A percentile compares a stretch with the other conserved stretches of the same genome.
These are phyloP conservation scores for Alca torda DNA, from an alignment of 2,797 vertebrate species.

Conservation along the genomic window DNA sequence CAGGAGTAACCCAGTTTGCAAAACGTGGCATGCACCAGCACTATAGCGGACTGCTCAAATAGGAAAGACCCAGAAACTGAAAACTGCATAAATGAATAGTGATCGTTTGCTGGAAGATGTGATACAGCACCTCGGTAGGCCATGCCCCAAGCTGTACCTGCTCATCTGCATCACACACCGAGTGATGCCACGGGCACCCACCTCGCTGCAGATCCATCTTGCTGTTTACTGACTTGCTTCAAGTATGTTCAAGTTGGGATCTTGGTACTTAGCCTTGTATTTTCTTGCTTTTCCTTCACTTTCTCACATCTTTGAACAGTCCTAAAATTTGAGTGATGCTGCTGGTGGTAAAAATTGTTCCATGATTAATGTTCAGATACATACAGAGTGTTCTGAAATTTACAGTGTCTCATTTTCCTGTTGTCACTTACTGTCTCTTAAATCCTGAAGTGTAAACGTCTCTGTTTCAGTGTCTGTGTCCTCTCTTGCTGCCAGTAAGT, in stretches of 20 bases:
- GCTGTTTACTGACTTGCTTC: neutral
- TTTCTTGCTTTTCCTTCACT: neutral
- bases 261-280: neutral
- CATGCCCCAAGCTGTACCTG: neutral
- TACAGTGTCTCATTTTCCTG: neutral
- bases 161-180: rapidly evolving
- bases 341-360: neutral
- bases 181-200: neutral
- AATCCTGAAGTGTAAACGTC: neutral
- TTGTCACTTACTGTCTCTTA: neutral
- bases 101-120: neutral
- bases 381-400: neutral
- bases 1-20: neutral
- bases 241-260: neutral
- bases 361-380: neutral
- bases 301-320: neutral
- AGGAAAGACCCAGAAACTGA: neutral
- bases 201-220: neutral
- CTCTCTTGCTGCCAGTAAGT: neutral
- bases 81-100: neutral
- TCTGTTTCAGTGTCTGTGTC: neutral
- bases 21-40: neutral
- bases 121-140: neutral
- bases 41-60: neutral
- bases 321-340: neutral